Evolutionary conservation across 2,888 invertebrate genomes (phyloP).

Genomic region (Neoascia interrupta): DNA sequence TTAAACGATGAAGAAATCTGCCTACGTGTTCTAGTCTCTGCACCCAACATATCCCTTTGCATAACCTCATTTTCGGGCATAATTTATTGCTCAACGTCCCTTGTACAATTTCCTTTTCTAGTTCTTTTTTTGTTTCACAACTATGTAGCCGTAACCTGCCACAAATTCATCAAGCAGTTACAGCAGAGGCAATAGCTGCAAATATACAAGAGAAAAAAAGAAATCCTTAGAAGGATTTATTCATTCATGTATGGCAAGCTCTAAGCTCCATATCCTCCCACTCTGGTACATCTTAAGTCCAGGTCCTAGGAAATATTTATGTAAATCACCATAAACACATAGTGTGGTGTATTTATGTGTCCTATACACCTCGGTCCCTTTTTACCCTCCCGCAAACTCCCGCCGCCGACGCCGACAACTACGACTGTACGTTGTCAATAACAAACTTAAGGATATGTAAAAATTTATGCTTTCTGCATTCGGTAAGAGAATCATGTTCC

Average conservation of each 20-base stretch:
- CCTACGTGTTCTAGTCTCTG: slow-evolving; percentile 34
- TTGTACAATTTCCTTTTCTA: slow-evolving; percentile 11
- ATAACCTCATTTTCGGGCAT: slow-evolving; percentile 56
- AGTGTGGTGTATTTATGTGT: slow-evolving; percentile 63
- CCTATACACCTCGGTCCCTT: slow-evolving; percentile 43
- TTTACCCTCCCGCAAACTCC: neutral
- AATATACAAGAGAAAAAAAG: too few relatives aligned
- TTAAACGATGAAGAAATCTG: slow-evolving; percentile 53
- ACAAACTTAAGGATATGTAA: slow-evolving; percentile 63
- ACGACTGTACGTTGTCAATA: slow-evolving; percentile 54
- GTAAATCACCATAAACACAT: slow-evolving; percentile 70
- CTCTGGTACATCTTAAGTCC: neutral
- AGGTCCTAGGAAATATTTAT: slow-evolving; percentile 58
- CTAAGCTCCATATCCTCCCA: slow-evolving; percentile 28
- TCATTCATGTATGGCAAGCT: slow-evolving; percentile 56
- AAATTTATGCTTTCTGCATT: slow-evolving; percentile 52
- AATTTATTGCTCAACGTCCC: slow-evolving; percentile 60
- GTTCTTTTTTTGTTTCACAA: slow-evolving; percentile 14
- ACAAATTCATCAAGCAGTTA: slow-evolving; percentile 61
- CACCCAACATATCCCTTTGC: slow-evolving; percentile 40
- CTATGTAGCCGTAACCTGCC: slow-evolving; percentile 42
- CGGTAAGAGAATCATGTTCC: slow-evolving; percentile 61
- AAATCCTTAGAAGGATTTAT: slow-evolving; percentile 46
- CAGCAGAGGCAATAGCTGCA: neutral
- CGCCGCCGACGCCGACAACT: too few relatives aligned